phyloP scores from a whole-genome alignment of 2,888 invertebrate species.

The Linhomoeus sp. region DNA sequence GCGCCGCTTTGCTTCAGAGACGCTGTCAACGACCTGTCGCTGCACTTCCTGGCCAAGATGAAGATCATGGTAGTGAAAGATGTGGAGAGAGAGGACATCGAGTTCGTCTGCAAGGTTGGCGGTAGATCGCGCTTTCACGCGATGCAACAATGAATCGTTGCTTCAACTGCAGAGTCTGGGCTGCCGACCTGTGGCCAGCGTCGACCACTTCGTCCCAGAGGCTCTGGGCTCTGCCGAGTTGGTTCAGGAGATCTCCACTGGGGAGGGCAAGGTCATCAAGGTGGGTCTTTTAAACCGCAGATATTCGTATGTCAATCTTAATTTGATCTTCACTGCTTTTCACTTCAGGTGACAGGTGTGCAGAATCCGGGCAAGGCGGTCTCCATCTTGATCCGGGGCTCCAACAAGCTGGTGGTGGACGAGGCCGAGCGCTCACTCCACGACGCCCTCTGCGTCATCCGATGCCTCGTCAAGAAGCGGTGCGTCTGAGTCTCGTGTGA shows the following conservation, averaged over 20 bases:
- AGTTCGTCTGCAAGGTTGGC: slow-evolving; percentile 68
- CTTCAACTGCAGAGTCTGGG: slow-evolving; percentile 60
- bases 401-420: slow-evolving; percentile 66
- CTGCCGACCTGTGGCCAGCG: slow-evolving; percentile 87
- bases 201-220: slow-evolving; percentile 87
- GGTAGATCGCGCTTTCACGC: no score
- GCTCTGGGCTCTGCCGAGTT: slow-evolving; percentile 74
- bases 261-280: slow-evolving; percentile 68
- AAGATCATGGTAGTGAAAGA: slow-evolving; percentile 97
- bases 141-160: no score
- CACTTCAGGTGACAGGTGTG: slow-evolving; percentile 54
- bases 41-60: slow-evolving; percentile 94
- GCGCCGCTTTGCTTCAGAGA: no score
- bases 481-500: no score
- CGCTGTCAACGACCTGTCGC: slow-evolving; percentile 83
- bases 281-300: no score
- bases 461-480: slow-evolving; percentile 79
- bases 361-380: slow-evolving; percentile 70
- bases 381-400: slow-evolving; percentile 69
- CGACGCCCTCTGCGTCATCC: slow-evolving; percentile 74
- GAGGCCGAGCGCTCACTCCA: slow-evolving; percentile 76
- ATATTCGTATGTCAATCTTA: no score
- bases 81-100: slow-evolving; percentile 90
- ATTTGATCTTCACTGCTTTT: no score
- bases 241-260: slow-evolving; percentile 75